Percentiles rank a stretch among this genome's conserved stretches.
phyloP scores from a whole-genome alignment of 1,140 invertebrate species.

The Triops longicaudatus region DNA sequence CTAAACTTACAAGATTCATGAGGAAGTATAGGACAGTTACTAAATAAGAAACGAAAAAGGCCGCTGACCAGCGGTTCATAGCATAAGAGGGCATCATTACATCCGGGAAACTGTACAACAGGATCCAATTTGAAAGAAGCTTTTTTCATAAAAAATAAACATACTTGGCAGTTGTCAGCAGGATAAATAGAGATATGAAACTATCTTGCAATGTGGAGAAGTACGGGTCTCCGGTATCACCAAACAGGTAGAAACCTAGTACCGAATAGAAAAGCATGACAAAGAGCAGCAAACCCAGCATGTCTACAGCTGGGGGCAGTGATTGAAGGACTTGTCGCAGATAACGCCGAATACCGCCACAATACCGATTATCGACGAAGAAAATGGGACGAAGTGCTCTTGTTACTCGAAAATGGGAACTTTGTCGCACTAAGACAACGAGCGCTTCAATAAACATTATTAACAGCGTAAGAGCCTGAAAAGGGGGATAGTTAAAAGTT shows the following conservation, averaged over 20 bases:
- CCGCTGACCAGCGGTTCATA: slow-evolving; percentile 64
- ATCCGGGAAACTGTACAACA: slow-evolving; percentile 68
- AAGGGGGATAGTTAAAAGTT: slow-evolving; percentile 34
- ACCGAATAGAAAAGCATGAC: slow-evolving; percentile 77
- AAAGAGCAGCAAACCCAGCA: slow-evolving; percentile 74
- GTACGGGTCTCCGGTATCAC: slow-evolving; percentile 60
- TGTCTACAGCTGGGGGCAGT: slow-evolving; percentile 78
- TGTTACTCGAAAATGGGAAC: slow-evolving; percentile 77
- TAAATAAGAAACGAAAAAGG: slow-evolving; percentile 81
- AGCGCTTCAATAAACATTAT: slow-evolving; percentile 81
- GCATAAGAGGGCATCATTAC: slow-evolving; percentile 89
- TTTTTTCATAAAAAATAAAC: slow-evolving; percentile 36
- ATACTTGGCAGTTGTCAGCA: slow-evolving; percentile 87
- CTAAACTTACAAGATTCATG: slow-evolving; percentile 69
- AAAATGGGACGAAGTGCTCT: slow-evolving; percentile 81
- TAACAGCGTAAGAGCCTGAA: slow-evolving; percentile 61
- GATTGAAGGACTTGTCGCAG: slow-evolving; percentile 55
- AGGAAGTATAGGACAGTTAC: slow-evolving; percentile 76
- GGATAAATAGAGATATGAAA: slow-evolving; percentile 81
- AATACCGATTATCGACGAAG: slow-evolving; percentile 76
- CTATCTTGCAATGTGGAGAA: slow-evolving; percentile 69
- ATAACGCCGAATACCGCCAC: slow-evolving; percentile 52
- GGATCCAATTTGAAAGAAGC: neutral
- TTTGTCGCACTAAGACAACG: slow-evolving; percentile 68
- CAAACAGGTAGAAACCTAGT: slow-evolving; percentile 74